Evolutionary conservation across 2,797 vertebrate species (phyloP), one percentile per base, ranked within the genome.

Genomic region (Parauchenoglanis ngamensis): DNA sequence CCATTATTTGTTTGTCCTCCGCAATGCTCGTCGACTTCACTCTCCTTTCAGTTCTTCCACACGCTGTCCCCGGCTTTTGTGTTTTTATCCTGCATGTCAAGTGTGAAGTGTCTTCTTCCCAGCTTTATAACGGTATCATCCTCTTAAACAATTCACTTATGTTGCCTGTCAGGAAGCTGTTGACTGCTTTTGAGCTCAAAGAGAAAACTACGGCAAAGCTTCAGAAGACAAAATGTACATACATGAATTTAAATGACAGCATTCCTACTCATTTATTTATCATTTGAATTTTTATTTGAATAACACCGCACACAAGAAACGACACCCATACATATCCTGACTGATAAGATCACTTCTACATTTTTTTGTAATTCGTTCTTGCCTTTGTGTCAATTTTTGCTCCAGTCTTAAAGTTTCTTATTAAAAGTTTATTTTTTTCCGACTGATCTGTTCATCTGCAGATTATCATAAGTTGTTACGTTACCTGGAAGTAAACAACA

Each of bases 1-100:
- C 85, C 83, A 90, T 91, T 92, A 92, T 95, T 96, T 95, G 93
- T 94, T 94, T 95, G 95, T 95, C 93, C 95, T 95, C 94, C 4
- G 1, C 91, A 89, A 89, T 75, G 65, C 72, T 87, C 70, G 46
- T 89, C 68, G 82, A 35, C 83, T 85, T 49, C 84, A 73, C 72
- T 85, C 87, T 90, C 79, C 83, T 75, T 67, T n/a, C 44, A 77
- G 56, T 61, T 82, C 84, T 87, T 73, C 88, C 46, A 44, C 54
- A 40, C 19, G 21, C 86, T 67, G 82, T 61, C 67, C 85, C 54
- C 44, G 25, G 86, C 84, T 65, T 40, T 77, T 25, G 15, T 10
- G 35, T 23, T 46, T 61, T 49, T 75, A 76, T 83, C 78, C 28
- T 63, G 7, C 5, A 31, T 90, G 85, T 88, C 87, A 85, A 90